Percentiles rank a stretch among this genome's conserved stretches.
Conservation (phyloP, 1,140 invertebrate genomes). For the Euborellia annulipes region DNA sequence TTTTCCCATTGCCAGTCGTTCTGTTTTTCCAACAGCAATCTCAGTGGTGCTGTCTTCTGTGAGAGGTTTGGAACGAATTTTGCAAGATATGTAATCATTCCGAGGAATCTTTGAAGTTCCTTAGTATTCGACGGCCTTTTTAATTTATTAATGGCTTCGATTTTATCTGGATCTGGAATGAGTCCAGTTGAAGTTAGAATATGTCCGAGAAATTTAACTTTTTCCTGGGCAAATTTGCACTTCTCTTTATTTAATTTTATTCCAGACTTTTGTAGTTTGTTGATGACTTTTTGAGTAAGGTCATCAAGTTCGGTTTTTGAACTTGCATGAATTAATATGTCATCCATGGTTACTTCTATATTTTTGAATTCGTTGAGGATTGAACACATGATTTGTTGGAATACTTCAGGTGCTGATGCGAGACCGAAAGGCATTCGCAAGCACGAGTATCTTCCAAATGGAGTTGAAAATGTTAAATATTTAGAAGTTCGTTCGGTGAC, state of each 20-base stretch:
- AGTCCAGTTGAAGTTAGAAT: background rate
- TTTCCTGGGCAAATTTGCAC: slow-evolving; percentile 7
- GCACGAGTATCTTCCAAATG: slow-evolving; percentile 20
- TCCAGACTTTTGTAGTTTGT: slow-evolving; percentile 6
- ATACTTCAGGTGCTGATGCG: slow-evolving; percentile 16
- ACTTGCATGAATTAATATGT: background rate
- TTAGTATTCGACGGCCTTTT: slow-evolving; percentile 11
- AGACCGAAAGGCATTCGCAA: slow-evolving; percentile 20
- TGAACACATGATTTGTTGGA: slow-evolving; percentile 17
- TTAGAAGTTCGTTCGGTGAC: slow-evolving; percentile 4
- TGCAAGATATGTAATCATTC: slow-evolving; percentile 18
- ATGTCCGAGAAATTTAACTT: slow-evolving; percentile 7
- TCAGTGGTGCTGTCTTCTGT: slow-evolving; percentile 13
- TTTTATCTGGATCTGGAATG: background rate
- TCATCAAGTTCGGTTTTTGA: background rate
- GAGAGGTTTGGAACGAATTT: slow-evolving; percentile 18
- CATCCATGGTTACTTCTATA: slow-evolving; percentile 2
- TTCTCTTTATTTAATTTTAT: slow-evolving; percentile 12
- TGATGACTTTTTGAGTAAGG: slow-evolving; percentile 3
- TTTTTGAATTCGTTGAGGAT: slow-evolving; percentile 10
- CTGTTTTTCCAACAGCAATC: slow-evolving; percentile 15
- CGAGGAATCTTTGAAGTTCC: slow-evolving; percentile 16
- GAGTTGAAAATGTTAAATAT: slow-evolving; percentile 17
- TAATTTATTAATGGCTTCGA: slow-evolving; percentile 12
- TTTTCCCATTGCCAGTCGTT: slow-evolving; percentile 9